Evolutionary conservation across 2,113 vertebrate genomes (phyloP).

Genomic region (Castor canadensis): DNA sequence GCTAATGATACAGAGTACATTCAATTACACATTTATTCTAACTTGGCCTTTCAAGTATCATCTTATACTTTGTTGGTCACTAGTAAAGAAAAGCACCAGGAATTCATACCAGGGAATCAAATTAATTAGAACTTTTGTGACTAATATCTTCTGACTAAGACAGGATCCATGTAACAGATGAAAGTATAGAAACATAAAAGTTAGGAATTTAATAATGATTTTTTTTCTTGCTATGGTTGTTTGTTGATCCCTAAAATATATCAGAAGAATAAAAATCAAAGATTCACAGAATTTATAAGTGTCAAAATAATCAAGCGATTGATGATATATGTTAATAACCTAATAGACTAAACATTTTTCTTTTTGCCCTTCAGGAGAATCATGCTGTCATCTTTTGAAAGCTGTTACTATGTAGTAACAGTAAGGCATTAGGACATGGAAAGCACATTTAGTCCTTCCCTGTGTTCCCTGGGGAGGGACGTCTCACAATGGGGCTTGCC

Average conservation of each 20-base stretch:
- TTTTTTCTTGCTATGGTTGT: neutral
- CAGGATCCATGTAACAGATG: neutral
- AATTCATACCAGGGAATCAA: neutral
- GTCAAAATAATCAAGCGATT: neutral
- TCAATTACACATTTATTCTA: neutral
- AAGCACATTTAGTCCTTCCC: neutral
- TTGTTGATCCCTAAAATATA: neutral
- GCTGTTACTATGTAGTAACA: neutral
- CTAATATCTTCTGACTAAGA: neutral
- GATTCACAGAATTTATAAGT: neutral
- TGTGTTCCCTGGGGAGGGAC: too few relatives aligned
- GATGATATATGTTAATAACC: neutral
- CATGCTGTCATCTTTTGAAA: neutral
- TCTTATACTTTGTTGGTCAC: neutral
- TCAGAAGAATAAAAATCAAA: neutral
- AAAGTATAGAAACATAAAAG: neutral
- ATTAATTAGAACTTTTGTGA: neutral
- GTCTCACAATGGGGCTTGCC: neutral
- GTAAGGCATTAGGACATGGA: neutral
- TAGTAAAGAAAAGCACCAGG: neutral
- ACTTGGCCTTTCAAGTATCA: neutral
- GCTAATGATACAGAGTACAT: neutral
- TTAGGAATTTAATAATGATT: neutral
- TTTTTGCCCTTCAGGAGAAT: neutral
- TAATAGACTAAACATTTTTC: neutral